These are phyloP conservation scores for Fringilla coelebs DNA, from an alignment of 2,797 vertebrate genomes.

Conservation along the genomic window DNA sequence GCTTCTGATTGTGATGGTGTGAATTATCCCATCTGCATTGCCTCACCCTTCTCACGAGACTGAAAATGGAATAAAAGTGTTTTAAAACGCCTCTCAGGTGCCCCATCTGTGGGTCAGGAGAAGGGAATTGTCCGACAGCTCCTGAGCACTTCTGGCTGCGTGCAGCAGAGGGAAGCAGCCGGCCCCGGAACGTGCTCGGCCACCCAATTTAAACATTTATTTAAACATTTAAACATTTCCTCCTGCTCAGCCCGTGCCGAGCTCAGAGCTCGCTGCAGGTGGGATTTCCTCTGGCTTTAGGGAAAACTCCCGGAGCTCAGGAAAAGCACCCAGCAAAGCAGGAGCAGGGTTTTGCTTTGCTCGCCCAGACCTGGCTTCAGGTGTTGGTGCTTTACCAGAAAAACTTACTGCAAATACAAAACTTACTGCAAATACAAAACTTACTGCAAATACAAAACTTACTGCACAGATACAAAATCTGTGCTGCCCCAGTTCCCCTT, in stretches of 20 bases:
- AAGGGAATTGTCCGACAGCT: too few relatives aligned
- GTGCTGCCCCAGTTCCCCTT: too few relatives aligned
- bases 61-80: too few relatives aligned
- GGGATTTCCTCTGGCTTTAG: background rate
- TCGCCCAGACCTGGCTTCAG: rapidly evolving
- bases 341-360: rapidly evolving
- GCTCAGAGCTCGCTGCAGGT: background rate
- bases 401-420: background rate
- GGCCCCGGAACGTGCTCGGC: background rate
- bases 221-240: rapidly evolving
- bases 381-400: background rate
- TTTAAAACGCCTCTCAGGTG: too few relatives aligned
- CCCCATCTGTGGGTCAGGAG: too few relatives aligned
- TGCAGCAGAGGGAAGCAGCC: constrained; percentile 53
- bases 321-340: background rate
- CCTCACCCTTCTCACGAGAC: too few relatives aligned
- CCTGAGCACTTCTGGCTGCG: background rate
- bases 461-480: too few relatives aligned
- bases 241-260: too few relatives aligned
- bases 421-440: too few relatives aligned
- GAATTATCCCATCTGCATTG: too few relatives aligned
- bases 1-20: too few relatives aligned
- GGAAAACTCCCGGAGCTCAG: background rate
- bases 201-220: rapidly evolving
- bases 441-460: too few relatives aligned